Base-by-base conservation (phyloP, 2,888 invertebrate species). In the Allygus modestus region DNA sequence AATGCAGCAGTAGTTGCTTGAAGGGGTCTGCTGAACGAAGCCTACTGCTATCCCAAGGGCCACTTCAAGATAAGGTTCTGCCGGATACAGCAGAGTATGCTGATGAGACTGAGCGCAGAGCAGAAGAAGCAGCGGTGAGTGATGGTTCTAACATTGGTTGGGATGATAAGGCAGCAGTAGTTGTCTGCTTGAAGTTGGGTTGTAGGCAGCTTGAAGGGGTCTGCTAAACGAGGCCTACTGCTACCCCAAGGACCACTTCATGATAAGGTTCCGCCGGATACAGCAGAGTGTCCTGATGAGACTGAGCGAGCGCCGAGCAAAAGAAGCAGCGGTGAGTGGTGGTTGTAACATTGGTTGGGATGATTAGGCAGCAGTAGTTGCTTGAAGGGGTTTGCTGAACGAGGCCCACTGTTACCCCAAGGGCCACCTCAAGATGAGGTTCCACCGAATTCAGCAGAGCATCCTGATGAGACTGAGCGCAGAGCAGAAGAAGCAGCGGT, bases 11-110 rank as follows among this genome's bases (percentile, higher is more conserved):
- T 51, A 51, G 12, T 51, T 51, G 12, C 51, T 17, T 15, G 51
- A 51, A n/a, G n/a, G n/a, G n/a, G n/a, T n/a, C n/a, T 97, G 88
- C 93, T 98, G 84, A 99, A 99, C 90, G 97, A 99, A 92, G 97
- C 96, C 0, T 96, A 95, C 90, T 93, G 94, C 79, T 97, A 96
- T 89, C 93, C 95, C 0, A 94, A 96, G 86, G 96, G 97, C 9
- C 95, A 96, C 89, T 92, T 99, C 28, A 97, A 97, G 90, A 91
- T 99, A 88, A 93, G 98, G n/a, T 99, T 98, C 90, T 94, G 95
- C 28, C 96, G 97, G 89, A 89, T 96, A 85, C 91, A 92, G 83
- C 95, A 96, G 88, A 93, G 91, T 83, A 92, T 94, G 71, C 92
- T 93, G 85, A 91, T 90, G 0, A 90, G 90, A 28, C 87, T 87